Evolutionary conservation across 2,888 invertebrate genomes (phyloP).

Genomic region (Thymelicus sylvestris): DNA sequence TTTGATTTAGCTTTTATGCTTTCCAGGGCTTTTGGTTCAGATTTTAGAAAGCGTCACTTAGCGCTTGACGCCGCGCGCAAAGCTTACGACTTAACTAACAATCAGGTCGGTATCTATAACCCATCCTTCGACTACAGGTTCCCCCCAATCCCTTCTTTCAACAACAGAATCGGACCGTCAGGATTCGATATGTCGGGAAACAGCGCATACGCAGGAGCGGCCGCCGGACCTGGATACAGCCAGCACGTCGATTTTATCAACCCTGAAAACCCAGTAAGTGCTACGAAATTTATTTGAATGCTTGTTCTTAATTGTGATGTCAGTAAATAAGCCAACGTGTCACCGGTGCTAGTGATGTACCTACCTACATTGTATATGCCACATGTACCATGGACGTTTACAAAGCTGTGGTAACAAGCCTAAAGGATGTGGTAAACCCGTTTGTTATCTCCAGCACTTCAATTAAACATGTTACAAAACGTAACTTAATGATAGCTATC

Average conservation of each 20-base stretch:
- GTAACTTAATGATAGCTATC: no score
- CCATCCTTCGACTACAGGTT: slow-evolving; percentile 64
- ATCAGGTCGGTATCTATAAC: slow-evolving; percentile 60
- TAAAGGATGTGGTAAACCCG: no score
- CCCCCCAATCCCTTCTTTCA: slow-evolving; percentile 45
- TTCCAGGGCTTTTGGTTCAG: slow-evolving; percentile 69
- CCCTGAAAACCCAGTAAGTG: slow-evolving; percentile 86
- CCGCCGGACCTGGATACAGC: slow-evolving; percentile 79
- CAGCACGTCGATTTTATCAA: slow-evolving; percentile 85
- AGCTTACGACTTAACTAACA: slow-evolving; percentile 71
- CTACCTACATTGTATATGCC: no score
- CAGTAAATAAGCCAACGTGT: no score
- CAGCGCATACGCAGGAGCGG: slow-evolving; percentile 81
- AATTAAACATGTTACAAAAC: no score
- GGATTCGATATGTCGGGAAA: slow-evolving; percentile 51
- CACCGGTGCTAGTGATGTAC: no score
- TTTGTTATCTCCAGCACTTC: no score
- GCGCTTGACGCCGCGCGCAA: slow-evolving; percentile 71
- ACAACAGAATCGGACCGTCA: slow-evolving; percentile 38
- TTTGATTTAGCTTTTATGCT: slow-evolving; percentile 41
- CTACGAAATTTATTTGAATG: neutral
- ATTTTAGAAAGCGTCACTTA: slow-evolving; percentile 63
- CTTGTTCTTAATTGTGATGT: no score
- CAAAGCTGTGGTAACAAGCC: no score
- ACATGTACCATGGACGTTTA: no score